These are phyloP conservation scores for Rhynchonycteris naso DNA, from an alignment of 2,797 vertebrate species.

Conservation along the genomic window DNA sequence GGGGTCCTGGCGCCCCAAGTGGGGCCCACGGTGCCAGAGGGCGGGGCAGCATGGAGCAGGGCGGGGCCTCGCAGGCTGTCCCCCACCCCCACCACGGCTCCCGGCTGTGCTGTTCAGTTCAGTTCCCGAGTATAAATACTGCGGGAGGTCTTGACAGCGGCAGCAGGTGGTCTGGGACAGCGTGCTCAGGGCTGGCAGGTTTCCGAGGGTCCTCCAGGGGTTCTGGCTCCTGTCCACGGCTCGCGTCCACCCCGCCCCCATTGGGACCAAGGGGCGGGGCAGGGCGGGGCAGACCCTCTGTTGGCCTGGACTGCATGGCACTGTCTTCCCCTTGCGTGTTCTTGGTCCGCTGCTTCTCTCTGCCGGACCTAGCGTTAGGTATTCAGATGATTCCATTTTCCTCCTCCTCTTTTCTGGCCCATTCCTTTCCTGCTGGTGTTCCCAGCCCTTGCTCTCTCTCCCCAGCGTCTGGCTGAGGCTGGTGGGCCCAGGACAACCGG, in stretches of 20 bases:
- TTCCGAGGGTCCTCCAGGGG: neutral
- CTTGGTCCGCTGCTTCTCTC: neutral
- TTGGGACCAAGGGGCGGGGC: constrained; percentile 30
- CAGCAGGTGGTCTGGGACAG: constrained; percentile 68
- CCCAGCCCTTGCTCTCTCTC: constrained; percentile 28
- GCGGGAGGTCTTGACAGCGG: constrained; percentile 30
- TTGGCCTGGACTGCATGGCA: neutral
- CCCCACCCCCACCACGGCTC: neutral
- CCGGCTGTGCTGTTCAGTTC: neutral
- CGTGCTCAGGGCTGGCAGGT: rapidly evolving
- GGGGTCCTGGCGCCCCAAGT: neutral
- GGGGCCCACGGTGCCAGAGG: constrained; percentile 70
- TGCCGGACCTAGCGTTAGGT: neutral
- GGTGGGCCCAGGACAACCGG: neutral
- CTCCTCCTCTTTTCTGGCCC: neutral
- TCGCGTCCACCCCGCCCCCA: neutral
- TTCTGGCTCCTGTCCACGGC: neutral
- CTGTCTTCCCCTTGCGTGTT: neutral
- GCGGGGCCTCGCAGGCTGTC: constrained; percentile 79
- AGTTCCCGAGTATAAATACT: constrained; percentile 45
- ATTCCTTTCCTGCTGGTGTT: constrained; percentile 27
- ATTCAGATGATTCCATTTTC: neutral
- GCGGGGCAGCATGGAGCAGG: constrained; percentile 68
- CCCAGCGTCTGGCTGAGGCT: constrained; percentile 52
- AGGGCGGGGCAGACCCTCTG: neutral